phyloP scores from a whole-genome alignment of 2,797 vertebrate species.

The Crypturellus tataupa region DNA sequence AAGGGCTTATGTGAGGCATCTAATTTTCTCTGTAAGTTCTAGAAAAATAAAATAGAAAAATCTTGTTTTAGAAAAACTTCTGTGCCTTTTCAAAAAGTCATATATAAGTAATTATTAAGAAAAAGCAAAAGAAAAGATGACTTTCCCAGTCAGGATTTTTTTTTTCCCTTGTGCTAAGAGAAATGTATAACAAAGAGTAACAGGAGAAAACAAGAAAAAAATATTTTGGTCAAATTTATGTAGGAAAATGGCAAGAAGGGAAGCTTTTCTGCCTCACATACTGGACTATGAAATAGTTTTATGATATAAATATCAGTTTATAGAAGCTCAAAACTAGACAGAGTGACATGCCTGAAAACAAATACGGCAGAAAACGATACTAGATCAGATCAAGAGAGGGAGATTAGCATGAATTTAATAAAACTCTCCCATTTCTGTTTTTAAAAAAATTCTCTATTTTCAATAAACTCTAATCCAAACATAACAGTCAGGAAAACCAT shows the following conservation, averaged over 20 bases:
- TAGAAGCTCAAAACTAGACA: not conserved
- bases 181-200: not conserved
- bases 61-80: not conserved
- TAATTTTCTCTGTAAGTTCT: not conserved
- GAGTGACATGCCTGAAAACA: slow-evolving; percentile 10
- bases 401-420: not conserved
- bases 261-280: not conserved
- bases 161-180: not conserved
- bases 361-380: slow-evolving; percentile 13
- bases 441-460: not conserved
- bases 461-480: not conserved
- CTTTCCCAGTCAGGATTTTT: not conserved
- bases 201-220: not conserved
- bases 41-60: not conserved
- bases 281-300: not conserved
- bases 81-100: not conserved
- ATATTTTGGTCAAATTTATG: not conserved
- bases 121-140: not conserved
- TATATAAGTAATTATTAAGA: not conserved
- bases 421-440: not conserved
- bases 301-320: not conserved
- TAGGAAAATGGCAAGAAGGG: not conserved
- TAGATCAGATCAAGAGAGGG: not conserved
- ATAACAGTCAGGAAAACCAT: not conserved
- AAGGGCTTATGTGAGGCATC: not conserved